phyloP scores from a whole-genome alignment of 2,113 vertebrate species.

The Cyprinus carpio region DNA sequence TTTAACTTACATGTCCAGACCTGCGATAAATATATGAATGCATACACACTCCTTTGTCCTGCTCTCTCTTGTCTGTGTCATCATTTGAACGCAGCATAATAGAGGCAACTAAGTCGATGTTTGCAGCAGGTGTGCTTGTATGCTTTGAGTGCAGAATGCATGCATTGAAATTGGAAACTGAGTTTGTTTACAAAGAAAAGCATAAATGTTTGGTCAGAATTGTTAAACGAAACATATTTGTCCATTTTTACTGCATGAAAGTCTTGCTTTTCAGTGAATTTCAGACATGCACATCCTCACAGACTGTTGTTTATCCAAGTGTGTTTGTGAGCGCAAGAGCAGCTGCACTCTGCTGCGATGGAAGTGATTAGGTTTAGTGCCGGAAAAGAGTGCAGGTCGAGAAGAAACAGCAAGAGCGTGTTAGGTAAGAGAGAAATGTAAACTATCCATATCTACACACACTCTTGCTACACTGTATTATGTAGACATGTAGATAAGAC shows the following conservation, averaged over 20 bases:
- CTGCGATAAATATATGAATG: conserved; percentile 30
- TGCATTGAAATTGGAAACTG: background rate
- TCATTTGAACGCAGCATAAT: conserved; percentile 5
- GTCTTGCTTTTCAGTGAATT: conserved; percentile 1
- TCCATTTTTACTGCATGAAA: conserved; percentile 3
- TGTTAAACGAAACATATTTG: conserved; percentile 13
- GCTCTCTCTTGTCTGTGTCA: conserved; percentile 12
- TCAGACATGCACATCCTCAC: conserved; percentile 20
- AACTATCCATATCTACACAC: conserved; percentile 9
- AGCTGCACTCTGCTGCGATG: conserved; percentile 38
- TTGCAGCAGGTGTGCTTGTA: conserved; percentile 29
- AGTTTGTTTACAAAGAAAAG: conserved; percentile 7
- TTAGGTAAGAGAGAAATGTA: conserved; percentile 49
- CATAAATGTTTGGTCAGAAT: background rate
- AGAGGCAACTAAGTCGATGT: background rate
- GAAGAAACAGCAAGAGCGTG: conserved; percentile 22
- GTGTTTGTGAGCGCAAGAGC: conserved; percentile 26
- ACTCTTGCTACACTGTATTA: conserved; percentile 19
- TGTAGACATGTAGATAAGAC: conserved; percentile 3
- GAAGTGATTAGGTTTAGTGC: conserved; percentile 45
- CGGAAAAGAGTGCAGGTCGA: conserved; percentile 41
- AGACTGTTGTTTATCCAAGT: background rate
- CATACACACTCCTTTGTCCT: conserved; percentile 27
- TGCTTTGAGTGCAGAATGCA: background rate
- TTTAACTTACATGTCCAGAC: conserved; percentile 35